Evolutionary conservation across 2,113 vertebrate species (phyloP).

Genomic region (Benitochromis conjunctus): DNA sequence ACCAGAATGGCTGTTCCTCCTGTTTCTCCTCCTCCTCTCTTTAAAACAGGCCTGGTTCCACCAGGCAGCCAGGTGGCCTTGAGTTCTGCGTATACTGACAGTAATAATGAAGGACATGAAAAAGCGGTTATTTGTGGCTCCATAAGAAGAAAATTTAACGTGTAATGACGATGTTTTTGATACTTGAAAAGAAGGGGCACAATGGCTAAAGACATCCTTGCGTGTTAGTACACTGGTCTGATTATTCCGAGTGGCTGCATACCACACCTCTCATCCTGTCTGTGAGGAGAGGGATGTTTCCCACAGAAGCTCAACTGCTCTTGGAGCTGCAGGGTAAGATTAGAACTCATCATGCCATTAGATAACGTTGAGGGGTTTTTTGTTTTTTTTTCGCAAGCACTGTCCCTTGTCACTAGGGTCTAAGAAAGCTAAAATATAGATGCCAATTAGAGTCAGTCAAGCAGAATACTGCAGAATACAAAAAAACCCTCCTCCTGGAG

Average conservation of each 20-base stretch:
- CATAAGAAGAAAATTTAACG: neutral
- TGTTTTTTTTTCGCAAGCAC: neutral
- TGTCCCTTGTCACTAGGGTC: neutral
- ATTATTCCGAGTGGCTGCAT: constrained; percentile 69
- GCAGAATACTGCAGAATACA: neutral
- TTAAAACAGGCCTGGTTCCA: constrained; percentile 19
- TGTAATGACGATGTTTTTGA: constrained; percentile 20
- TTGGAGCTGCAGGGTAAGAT: constrained; percentile 16
- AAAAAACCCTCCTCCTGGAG: neutral
- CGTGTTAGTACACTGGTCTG: constrained; percentile 32
- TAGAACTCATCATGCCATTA: constrained; percentile 28
- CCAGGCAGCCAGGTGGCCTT: constrained; percentile 52
- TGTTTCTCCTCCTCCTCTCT: constrained; percentile 9
- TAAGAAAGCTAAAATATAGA: constrained; percentile 19
- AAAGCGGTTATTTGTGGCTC: neutral
- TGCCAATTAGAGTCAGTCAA: constrained; percentile 36
- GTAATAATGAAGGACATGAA: constrained; percentile 25
- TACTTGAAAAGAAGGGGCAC: constrained; percentile 18
- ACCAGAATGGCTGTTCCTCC: constrained; percentile 20
- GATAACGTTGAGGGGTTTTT: neutral
- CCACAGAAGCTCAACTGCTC: constrained; percentile 26
- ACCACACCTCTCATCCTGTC: constrained; percentile 59
- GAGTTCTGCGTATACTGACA: constrained; percentile 31
- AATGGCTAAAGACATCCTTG: neutral
- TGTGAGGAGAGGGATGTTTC: constrained; percentile 36